These are phyloP conservation scores for Luscinia luscinia DNA, from an alignment of 2,797 vertebrate species.

Conservation along the genomic window DNA sequence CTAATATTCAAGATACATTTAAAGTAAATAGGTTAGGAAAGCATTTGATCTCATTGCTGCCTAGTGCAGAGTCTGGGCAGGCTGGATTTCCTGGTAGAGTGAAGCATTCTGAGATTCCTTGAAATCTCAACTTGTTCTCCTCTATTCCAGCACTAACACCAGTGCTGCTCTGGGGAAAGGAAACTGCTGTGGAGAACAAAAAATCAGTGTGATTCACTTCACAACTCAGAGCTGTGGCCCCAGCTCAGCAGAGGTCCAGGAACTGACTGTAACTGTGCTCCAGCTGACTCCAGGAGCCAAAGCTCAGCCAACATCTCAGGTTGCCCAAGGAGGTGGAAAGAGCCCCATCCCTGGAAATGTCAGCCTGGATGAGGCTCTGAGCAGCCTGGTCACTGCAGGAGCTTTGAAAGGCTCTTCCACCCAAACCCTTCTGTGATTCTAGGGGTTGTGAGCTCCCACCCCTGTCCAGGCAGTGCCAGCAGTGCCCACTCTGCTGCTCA, in stretches of 20 bases:
- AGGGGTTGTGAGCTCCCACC: neutral
- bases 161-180: neutral
- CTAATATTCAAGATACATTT: constrained; percentile 57
- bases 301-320: neutral
- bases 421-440: neutral
- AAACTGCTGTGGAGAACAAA: neutral
- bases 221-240: neutral
- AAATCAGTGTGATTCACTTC: neutral
- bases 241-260: neutral
- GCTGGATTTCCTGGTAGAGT: constrained; percentile 8
- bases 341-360: neutral
- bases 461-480: neutral
- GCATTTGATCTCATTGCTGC: constrained; percentile 51
- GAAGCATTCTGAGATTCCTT: constrained; percentile 7
- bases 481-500: neutral
- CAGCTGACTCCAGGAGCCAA: neutral
- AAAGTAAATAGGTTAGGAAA: constrained; percentile 53
- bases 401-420: neutral
- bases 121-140: neutral
- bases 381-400: neutral
- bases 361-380: neutral
- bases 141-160: neutral
- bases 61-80: neutral
- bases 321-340: neutral
- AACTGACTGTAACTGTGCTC: neutral